phyloP scores from a whole-genome alignment of 2,797 vertebrate species.

The Poecilia wingei region DNA sequence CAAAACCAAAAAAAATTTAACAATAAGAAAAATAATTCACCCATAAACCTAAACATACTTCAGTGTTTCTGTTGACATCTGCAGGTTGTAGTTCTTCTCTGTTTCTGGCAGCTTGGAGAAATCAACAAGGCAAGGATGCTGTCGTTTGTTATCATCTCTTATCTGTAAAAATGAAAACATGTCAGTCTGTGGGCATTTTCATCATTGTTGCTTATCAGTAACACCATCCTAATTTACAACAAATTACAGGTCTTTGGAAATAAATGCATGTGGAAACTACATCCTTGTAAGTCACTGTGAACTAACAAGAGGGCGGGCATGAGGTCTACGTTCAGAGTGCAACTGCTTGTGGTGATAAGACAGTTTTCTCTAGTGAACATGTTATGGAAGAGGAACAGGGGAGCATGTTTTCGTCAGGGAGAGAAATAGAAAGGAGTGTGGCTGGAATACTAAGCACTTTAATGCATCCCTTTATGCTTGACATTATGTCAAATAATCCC shows the following conservation, averaged over 20 bases:
- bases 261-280: conserved; percentile 52
- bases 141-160: conserved; percentile 97
- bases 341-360: conserved; percentile 59
- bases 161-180: conserved; percentile 78
- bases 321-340: conserved; percentile 46
- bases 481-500: conserved; percentile 65
- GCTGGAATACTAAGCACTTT: conserved; percentile 60
- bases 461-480: conserved; percentile 55
- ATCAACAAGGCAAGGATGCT: conserved; percentile 98
- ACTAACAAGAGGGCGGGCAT: conserved; percentile 49
- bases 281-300: conserved; percentile 53
- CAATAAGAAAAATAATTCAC: conserved; percentile 20
- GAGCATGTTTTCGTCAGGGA: conserved; percentile 78
- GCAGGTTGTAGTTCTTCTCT: conserved; percentile 98
- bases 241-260: conserved; percentile 22
- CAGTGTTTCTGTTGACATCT: conserved; percentile 99
- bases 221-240: background rate
- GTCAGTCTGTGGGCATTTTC: conserved; percentile 25
- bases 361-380: conserved; percentile 68
- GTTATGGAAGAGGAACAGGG: conserved; percentile 66
- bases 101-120: conserved; percentile 98
- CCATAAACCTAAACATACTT: conserved; percentile 84
- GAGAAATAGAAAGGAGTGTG: conserved; percentile 52
- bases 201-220: background rate
- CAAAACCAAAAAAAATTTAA: background rate